Conservation (phyloP, 2,113 vertebrate species). For the Psilopogon haemacephalus region DNA sequence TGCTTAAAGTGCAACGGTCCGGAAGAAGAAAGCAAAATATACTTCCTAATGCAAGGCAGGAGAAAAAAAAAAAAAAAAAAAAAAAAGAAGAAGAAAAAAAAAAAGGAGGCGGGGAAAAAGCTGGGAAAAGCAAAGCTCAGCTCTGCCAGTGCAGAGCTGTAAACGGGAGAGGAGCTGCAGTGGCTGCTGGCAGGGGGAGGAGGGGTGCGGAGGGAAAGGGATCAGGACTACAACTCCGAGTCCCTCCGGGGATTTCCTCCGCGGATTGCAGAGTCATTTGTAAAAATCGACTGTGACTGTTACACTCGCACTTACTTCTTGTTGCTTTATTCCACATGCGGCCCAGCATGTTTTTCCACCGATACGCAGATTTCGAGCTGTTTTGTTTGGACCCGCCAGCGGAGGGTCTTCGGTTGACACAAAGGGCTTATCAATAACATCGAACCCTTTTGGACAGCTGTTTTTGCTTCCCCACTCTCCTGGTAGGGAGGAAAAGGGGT, state of each 20-base stretch:
- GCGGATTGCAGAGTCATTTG: conserved; percentile 32
- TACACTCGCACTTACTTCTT: conserved; percentile 18
- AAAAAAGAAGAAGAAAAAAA: too few species aligned
- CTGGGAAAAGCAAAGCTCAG: neutral
- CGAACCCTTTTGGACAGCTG: conserved; percentile 67
- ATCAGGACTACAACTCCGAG: conserved; percentile 9
- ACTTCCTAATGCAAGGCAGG: neutral
- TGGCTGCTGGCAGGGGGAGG: neutral
- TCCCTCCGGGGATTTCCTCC: neutral
- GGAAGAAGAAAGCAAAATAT: neutral
- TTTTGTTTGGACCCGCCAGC: conserved; percentile 65
- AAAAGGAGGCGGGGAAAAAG: rapidly evolving
- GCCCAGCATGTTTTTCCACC: conserved; percentile 38
- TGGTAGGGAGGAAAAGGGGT: conserved; percentile 13
- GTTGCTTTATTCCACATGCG: conserved; percentile 8
- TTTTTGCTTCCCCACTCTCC: conserved; percentile 52
- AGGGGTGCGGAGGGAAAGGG: neutral
- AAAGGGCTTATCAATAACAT: conserved; percentile 70
- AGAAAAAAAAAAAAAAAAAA: neutral
- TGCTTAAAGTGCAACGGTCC: neutral
- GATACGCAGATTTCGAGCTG: conserved; percentile 46
- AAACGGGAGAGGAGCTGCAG: neutral
- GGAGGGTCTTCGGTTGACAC: conserved; percentile 46
- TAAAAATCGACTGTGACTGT: conserved; percentile 34
- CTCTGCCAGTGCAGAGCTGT: neutral